These are phyloP conservation scores for Acleris sparsana DNA, from an alignment of 2,888 invertebrate genomes.

Conservation along the genomic window DNA sequence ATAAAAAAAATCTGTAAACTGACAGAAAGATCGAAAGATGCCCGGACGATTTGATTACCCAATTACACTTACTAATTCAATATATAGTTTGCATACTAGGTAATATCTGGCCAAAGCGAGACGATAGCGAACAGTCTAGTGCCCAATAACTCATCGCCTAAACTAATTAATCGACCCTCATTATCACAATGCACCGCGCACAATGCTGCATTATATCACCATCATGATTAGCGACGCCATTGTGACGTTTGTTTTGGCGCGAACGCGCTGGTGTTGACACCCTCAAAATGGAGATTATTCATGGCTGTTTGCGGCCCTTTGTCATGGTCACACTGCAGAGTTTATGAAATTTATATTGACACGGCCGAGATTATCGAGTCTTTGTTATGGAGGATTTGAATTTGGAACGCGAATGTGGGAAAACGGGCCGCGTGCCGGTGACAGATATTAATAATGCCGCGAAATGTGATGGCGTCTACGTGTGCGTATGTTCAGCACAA, in stretches of 20 bases:
- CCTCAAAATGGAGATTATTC: slow-evolving; percentile 80
- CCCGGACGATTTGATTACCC: too few relatives aligned
- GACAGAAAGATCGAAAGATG: too few relatives aligned
- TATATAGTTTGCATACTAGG: background rate
- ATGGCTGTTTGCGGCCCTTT: slow-evolving; percentile 77
- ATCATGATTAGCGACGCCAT: slow-evolving; percentile 59
- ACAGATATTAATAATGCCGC: slow-evolving; percentile 71
- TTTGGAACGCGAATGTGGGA: slow-evolving; percentile 66
- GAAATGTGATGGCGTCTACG: background rate
- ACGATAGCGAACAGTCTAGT: background rate
- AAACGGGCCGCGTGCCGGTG: slow-evolving; percentile 67
- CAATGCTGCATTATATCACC: slow-evolving; percentile 61
- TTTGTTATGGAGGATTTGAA: slow-evolving; percentile 76
- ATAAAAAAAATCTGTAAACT: too few relatives aligned
- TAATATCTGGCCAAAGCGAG: background rate
- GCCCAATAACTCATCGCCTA: slow-evolving; percentile 7
- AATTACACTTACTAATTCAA: background rate
- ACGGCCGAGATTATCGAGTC: slow-evolving; percentile 76
- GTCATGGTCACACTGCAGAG: slow-evolving; percentile 68
- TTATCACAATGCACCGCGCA: slow-evolving; percentile 49
- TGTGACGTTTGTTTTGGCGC: slow-evolving; percentile 77
- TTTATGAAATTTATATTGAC: slow-evolving; percentile 81
- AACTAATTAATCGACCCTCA: slow-evolving; percentile 18
- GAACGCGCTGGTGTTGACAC: slow-evolving; percentile 74
- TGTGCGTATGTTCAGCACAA: background rate